Conservation (phyloP, 2,797 vertebrate genomes). For the Holocentrus rufus region DNA sequence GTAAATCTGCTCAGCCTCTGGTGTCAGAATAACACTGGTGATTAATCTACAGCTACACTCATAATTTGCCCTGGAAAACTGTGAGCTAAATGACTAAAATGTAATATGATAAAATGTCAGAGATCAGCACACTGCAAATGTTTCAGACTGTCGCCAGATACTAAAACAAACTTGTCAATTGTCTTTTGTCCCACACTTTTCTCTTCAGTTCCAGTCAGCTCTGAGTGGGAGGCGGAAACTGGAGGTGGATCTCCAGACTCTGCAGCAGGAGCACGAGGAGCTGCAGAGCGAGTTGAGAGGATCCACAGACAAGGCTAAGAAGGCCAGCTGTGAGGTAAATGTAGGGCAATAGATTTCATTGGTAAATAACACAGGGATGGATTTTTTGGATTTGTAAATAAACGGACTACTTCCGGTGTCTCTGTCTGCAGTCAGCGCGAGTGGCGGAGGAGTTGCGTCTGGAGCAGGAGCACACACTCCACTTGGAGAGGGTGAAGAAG, state of each 20-base stretch:
- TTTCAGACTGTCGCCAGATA: too few species aligned
- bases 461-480: slow-evolving; percentile 84
- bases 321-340: slow-evolving; percentile 83
- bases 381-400: too few species aligned
- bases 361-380: too few species aligned
- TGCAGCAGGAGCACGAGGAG: slow-evolving; percentile 85
- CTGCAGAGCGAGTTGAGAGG: slow-evolving; percentile 78
- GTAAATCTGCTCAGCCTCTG: too few species aligned
- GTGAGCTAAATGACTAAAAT: not conserved
- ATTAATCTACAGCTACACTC: too few species aligned
- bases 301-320: slow-evolving; percentile 83
- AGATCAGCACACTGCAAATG: too few species aligned
- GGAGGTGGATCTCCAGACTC: slow-evolving; percentile 85
- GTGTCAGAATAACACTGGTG: too few species aligned
- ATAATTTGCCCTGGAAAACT: too few species aligned
- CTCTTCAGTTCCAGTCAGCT: slow-evolving; percentile 80
- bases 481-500: slow-evolving; percentile 85
- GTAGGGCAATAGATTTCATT: too few species aligned
- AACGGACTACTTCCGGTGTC: too few species aligned
- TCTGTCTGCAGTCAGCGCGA: slow-evolving; percentile 70
- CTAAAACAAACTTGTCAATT: not conserved
- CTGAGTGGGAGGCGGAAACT: slow-evolving; percentile 85
- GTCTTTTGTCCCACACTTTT: not conserved
- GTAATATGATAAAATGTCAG: too few species aligned
- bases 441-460: slow-evolving; percentile 84